phyloP scores from a whole-genome alignment of 2,888 invertebrate genomes.

The Leptogaster cylindrica region DNA sequence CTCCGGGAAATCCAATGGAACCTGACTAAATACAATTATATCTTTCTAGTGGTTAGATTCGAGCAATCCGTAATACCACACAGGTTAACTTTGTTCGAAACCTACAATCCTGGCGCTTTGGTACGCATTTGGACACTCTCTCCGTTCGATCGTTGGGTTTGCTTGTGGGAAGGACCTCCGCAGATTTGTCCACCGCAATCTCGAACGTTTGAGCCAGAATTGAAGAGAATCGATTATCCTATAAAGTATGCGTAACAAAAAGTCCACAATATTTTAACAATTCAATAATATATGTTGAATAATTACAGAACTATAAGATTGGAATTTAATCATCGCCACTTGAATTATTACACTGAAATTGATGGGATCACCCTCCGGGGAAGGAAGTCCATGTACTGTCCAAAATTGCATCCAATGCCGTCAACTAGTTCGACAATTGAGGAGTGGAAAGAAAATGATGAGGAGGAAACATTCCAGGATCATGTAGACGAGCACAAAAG shows the following conservation, averaged over 20 bases:
- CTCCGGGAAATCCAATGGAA: not conserved
- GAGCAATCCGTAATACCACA: constrained; percentile 60
- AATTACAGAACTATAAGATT: constrained; percentile 74
- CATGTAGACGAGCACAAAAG: constrained; percentile 58
- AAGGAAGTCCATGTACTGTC: constrained; percentile 58
- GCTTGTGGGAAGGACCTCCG: constrained; percentile 79
- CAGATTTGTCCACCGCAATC: constrained; percentile 64
- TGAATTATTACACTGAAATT: constrained; percentile 86
- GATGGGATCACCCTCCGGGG: constrained; percentile 85
- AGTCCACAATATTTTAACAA: no score
- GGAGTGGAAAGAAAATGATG: constrained; percentile 54
- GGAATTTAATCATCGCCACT: constrained; percentile 82
- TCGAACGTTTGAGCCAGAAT: constrained; percentile 77
- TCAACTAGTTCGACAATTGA: no score
- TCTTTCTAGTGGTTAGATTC: constrained; percentile 56
- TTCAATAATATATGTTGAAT: not conserved
- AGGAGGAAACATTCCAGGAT: constrained; percentile 56
- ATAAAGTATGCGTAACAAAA: constrained; percentile 63
- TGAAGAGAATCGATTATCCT: constrained; percentile 66
- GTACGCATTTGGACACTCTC: constrained; percentile 78
- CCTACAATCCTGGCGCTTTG: constrained; percentile 84
- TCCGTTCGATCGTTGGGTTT: constrained; percentile 68
- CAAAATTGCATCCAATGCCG: no score
- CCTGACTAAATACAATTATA: not conserved
- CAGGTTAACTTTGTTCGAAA: constrained; percentile 77